These are phyloP conservation scores for Bombyx mori DNA, from an alignment of 1,140 invertebrate species.

Conservation along the genomic window ASM3026992v2 NC_085115.1:9909501-9910000, in stretches of 20 bases:
- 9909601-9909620: conserved; percentile 21
- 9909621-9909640: conserved; percentile 22
- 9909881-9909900: no score
- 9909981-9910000: no score
- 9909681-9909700: conserved; percentile 55
- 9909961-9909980: no score
- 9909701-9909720: conserved; percentile 62
- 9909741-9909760: conserved; percentile 43
- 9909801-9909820: conserved; percentile 6
- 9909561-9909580: not conserved
- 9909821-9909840: not conserved
- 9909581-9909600: conserved; percentile 6
- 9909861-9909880: not conserved
- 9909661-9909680: conserved; percentile 45
- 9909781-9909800: conserved; percentile 25
- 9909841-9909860: not conserved
- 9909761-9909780: conserved; percentile 65
- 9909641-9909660: conserved; percentile 34
- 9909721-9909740: conserved; percentile 59
- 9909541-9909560: no score
- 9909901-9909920: no score
- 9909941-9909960: no score
- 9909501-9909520: no score
- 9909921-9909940: no score
- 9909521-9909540: no score